phyloP scores from a whole-genome alignment of 2,888 invertebrate species.

The Leucophenga maculata region DNA sequence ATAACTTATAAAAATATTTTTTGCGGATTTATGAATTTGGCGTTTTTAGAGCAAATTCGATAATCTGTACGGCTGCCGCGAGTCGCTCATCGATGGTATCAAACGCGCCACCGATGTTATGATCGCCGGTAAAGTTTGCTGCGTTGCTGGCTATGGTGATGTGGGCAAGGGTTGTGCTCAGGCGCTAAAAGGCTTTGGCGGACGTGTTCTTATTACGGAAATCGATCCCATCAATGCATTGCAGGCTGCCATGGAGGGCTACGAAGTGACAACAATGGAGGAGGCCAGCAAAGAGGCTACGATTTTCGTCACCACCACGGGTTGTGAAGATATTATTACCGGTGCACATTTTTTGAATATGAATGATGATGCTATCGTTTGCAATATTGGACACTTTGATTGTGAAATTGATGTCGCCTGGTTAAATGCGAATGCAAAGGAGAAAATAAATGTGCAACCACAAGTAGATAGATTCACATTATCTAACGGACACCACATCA shows the following conservation, averaged over 20 bases:
- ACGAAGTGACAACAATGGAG: constrained; percentile 95
- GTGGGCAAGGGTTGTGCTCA: constrained; percentile 98
- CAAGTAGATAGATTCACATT: constrained; percentile 96
- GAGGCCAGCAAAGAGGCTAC: constrained; percentile 92
- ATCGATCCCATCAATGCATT: constrained; percentile 99
- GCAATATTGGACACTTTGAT: constrained; percentile 99
- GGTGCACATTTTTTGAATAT: constrained; percentile 92
- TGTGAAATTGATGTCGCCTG: constrained; percentile 97
- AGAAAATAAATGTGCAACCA: constrained; percentile 94
- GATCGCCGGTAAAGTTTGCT: constrained; percentile 98
- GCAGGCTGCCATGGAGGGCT: constrained; percentile 99
- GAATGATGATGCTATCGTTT: constrained; percentile 97
- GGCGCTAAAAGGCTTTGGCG: constrained; percentile 94
- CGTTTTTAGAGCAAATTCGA: constrained; percentile 92
- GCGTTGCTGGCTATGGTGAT: constrained; percentile 99
- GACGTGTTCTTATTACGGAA: constrained; percentile 96
- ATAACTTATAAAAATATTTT: neutral
- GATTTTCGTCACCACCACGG: constrained; percentile 98
- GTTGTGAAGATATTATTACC: constrained; percentile 92
- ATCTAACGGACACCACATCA: constrained; percentile 91
- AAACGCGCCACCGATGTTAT: constrained; percentile 99
- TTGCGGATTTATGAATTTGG: too few relatives aligned
- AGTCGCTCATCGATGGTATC: constrained; percentile 97
- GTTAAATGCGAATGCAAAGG: constrained; percentile 90
- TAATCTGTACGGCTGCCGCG: constrained; percentile 98